Percentiles rank a stretch among this genome's conserved stretches.
Conservation (phyloP, 2,797 vertebrate species). For the Falco peregrinus region DNA sequence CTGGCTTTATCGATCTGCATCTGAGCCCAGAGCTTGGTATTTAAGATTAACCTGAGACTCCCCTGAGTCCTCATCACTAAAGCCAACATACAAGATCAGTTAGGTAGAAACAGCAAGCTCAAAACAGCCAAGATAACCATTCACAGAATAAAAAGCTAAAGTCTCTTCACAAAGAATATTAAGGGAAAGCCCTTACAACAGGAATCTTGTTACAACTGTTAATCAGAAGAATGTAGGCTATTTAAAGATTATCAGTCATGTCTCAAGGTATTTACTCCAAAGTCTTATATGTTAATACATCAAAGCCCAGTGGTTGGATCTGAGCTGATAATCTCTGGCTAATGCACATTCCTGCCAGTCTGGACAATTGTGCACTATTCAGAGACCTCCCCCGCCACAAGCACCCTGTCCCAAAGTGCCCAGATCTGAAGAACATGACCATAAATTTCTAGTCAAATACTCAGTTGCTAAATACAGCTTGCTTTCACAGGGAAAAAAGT, state of each 20-base stretch:
- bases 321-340: not conserved
- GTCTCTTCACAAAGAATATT: not conserved
- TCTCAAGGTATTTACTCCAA: not conserved
- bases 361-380: accelerated
- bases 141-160: too few relatives aligned
- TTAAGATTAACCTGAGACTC: slow-evolving; percentile 95
- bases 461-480: not conserved
- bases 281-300: not conserved
- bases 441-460: not conserved
- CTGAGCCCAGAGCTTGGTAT: slow-evolving; percentile 98
- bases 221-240: not conserved
- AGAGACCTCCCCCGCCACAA: not conserved
- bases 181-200: not conserved
- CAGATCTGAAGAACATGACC: not conserved
- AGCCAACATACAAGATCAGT: slow-evolving; percentile 13
- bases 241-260: not conserved
- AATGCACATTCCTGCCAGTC: not conserved
- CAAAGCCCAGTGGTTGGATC: not conserved
- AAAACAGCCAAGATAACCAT: not conserved
- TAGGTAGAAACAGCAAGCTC: not conserved
- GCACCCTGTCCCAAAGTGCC: not conserved
- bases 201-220: not conserved
- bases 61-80: slow-evolving; percentile 99
- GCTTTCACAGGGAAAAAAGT: not conserved
- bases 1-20: slow-evolving; percentile 99